Conservation (phyloP, 2,888 invertebrate species). For the Caenorhabditis imperialis region DNA sequence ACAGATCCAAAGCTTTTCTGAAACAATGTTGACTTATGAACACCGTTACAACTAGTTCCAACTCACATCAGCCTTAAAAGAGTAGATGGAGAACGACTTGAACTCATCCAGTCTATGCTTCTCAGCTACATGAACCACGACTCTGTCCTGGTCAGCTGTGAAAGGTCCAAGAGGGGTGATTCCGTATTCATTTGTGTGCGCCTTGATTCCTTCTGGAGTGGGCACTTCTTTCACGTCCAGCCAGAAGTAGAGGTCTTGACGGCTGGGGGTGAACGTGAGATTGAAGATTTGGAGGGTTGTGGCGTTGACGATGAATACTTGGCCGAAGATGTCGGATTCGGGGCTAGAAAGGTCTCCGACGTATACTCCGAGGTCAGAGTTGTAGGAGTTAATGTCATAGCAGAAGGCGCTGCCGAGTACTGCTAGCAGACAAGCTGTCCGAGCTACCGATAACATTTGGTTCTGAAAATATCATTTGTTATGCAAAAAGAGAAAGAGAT, state of each 20-base stretch:
- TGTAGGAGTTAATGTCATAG: conserved; percentile 62
- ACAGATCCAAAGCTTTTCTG: conserved; percentile 72
- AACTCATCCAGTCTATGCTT: conserved; percentile 70
- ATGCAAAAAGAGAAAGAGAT: neutral
- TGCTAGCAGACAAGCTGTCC: conserved; percentile 2
- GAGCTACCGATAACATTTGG: conserved; percentile 26
- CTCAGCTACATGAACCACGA: conserved; percentile 74
- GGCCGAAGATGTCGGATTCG: conserved; percentile 61
- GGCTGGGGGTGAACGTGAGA: conserved; percentile 76
- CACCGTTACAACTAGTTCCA: neutral
- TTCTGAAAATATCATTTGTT: neutral
- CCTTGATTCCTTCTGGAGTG: conserved; percentile 70
- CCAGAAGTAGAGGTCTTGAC: conserved; percentile 77
- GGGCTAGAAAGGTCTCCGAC: conserved; percentile 66
- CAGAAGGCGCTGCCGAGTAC: conserved; percentile 4
- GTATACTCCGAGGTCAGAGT: conserved; percentile 69
- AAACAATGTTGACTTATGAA: neutral
- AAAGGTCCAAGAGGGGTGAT: conserved; percentile 71
- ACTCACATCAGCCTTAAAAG: conserved; percentile 46
- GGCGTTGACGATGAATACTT: conserved; percentile 76
- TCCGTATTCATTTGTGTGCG: conserved; percentile 74
- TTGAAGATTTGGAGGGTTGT: conserved; percentile 76
- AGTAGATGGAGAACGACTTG: conserved; percentile 74
- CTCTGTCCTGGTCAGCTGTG: conserved; percentile 65
- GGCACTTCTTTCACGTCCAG: conserved; percentile 68